Evolutionary conservation across 2,888 invertebrate genomes (phyloP), one percentile per base, ranked within the genome.

Genomic region (Acheta domesticus): DNA sequence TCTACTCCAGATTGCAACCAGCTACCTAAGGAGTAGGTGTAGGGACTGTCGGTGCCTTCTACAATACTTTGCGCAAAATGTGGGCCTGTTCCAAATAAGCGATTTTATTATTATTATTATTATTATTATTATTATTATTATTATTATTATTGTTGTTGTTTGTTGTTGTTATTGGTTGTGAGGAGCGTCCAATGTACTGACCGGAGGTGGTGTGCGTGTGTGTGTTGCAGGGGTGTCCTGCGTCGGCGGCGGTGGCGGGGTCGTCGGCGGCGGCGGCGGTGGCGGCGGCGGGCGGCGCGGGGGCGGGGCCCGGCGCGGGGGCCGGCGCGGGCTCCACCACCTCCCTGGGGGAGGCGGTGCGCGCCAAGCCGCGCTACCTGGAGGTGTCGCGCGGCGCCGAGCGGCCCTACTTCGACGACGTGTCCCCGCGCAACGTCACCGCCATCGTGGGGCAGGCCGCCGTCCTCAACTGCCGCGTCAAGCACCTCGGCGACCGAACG

Each of bases 401-500:
- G 84, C 89, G 91, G 84, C 96, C 96, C 8, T 94, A 93, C 87
- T 96, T 96, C 86, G 95, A 95, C 86, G 95, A 95, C 86, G 91
- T 94, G 82, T 93, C 93, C 11, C 92, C 94, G 0, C 89, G 94
- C 82, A 96, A 96, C 87, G 92, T 96, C 82, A 93, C 95, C 2
- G 92, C 94, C 20, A 93, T 95, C 79, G 94, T 95, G 62, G 96
- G 95, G 4, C 95, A 96, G 87, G 91, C 93, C 3, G 92, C 94
- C 23, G 89, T 93, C 83, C 89, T 96, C 83, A 91, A 92, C 85
- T 96, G 96, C 87, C 90, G 94, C 79, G 95, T 95, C 77, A 95
- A 95, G 86, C 93, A 95, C 87, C 93, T 94, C 84, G 95, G 94
- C 78, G 94, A 96, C 86, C 90, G 95, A 86, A 95, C 95, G 87